A percentile compares a stretch with the other conserved stretches of the same genome.
Conservation (phyloP, 2,797 vertebrate genomes). For the Rhyacichthys aspro region DNA sequence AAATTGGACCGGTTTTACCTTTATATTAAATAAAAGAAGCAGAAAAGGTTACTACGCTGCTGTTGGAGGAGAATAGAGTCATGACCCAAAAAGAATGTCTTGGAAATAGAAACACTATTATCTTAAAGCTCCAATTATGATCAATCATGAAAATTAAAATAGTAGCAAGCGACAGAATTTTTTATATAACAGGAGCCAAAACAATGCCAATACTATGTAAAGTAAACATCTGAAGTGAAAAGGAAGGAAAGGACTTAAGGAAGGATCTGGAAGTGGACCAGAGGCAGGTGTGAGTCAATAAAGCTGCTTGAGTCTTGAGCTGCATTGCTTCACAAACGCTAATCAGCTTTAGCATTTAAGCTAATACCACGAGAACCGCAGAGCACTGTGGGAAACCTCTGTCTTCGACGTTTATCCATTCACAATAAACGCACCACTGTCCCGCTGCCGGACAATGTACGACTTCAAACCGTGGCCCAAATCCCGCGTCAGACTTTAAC, state of each 20-base stretch:
- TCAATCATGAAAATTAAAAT: too few species aligned
- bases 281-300: constrained; percentile 31
- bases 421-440: constrained; percentile 54
- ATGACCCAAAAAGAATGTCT: too few species aligned
- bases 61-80: too few species aligned
- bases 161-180: too few species aligned
- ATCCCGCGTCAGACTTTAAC: constrained; percentile 43
- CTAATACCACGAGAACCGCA: constrained; percentile 71
- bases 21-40: too few species aligned
- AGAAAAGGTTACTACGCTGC: too few species aligned
- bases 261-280: constrained; percentile 22
- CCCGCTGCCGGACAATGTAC: constrained; percentile 51
- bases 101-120: too few species aligned
- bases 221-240: too few species aligned
- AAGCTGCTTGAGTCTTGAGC: constrained; percentile 54
- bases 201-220: too few species aligned
- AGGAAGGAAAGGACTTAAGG: neutral
- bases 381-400: constrained; percentile 78
- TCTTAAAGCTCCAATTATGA: too few species aligned
- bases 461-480: constrained; percentile 42
- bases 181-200: too few species aligned
- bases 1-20: too few species aligned
- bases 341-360: constrained; percentile 79
- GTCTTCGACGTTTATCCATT: constrained; percentile 27
- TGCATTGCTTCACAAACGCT: constrained; percentile 67